These are phyloP conservation scores for Ariopsis seemanni DNA, from an alignment of 2,113 vertebrate genomes.

Conservation along the genomic window DNA sequence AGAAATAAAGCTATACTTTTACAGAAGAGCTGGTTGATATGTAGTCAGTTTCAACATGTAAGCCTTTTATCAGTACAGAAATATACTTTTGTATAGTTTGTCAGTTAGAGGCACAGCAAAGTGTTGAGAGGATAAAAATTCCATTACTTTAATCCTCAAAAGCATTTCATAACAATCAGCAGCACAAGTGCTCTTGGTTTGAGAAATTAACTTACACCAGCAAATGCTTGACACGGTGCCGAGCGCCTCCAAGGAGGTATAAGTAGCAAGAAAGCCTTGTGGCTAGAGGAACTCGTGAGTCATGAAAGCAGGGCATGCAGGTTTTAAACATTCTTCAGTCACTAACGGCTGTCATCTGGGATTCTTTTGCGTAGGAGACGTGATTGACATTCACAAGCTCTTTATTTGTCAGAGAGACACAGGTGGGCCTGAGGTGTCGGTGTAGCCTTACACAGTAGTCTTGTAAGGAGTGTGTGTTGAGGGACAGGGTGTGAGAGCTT, in stretches of 20 bases:
- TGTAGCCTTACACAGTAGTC: background rate
- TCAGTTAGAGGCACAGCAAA: background rate
- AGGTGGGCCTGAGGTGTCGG: background rate
- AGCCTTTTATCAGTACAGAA: background rate
- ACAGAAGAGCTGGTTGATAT: background rate
- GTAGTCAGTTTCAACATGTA: background rate
- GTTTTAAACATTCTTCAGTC: constrained; percentile 1
- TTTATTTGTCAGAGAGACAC: background rate
- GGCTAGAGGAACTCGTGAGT: background rate
- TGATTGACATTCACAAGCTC: background rate
- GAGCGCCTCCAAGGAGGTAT: background rate
- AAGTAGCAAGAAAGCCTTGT: background rate
- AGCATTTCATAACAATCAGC: constrained; percentile 5
- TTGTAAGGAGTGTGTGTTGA: background rate
- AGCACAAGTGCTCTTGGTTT: background rate
- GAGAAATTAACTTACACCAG: background rate
- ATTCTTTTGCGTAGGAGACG: background rate
- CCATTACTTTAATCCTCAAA: background rate
- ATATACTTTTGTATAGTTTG: background rate
- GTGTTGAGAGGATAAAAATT: background rate
- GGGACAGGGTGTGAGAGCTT: background rate
- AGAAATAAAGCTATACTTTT: background rate
- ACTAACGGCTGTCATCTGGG: background rate
- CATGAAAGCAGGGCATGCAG: background rate
- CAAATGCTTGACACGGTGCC: background rate